Evolutionary conservation across 1,140 invertebrate genomes (phyloP).

Genomic region (Cydia amplana): DNA sequence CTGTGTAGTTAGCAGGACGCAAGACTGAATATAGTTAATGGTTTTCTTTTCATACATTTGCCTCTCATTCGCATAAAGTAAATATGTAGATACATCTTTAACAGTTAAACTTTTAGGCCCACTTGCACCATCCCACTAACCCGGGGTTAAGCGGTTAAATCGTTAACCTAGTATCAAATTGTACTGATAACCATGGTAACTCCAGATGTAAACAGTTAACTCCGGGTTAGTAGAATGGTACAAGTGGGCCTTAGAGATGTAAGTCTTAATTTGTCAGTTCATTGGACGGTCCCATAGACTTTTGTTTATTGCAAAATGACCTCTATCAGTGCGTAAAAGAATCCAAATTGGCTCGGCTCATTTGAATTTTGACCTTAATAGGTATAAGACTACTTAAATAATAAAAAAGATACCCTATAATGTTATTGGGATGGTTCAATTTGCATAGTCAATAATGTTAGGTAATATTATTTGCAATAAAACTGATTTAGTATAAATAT

Average conservation of each 20-base stretch:
- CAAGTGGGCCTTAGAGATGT: too few species aligned
- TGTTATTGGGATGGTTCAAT: background rate
- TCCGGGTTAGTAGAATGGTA: too few species aligned
- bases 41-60: constrained; percentile 1
- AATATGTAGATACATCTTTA: background rate
- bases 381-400: too few species aligned
- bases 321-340: background rate
- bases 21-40: constrained; percentile 3
- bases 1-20: background rate
- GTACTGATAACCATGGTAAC: too few species aligned
- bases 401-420: background rate
- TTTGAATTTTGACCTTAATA: background rate
- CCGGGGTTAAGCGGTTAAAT: too few species aligned
- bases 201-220: too few species aligned
- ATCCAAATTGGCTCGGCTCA: background rate
- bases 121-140: too few species aligned
- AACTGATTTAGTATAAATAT: constrained; percentile 7
- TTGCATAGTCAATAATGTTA: constrained; percentile 1
- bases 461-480: constrained; percentile 22
- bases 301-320: background rate
- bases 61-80: background rate
- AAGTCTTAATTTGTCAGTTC: background rate
- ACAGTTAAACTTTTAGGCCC: too few species aligned
- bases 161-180: too few species aligned
- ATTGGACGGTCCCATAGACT: background rate